Base-by-base conservation (phyloP, 2,113 vertebrate species). In the Nannobrachium achirus region DNA sequence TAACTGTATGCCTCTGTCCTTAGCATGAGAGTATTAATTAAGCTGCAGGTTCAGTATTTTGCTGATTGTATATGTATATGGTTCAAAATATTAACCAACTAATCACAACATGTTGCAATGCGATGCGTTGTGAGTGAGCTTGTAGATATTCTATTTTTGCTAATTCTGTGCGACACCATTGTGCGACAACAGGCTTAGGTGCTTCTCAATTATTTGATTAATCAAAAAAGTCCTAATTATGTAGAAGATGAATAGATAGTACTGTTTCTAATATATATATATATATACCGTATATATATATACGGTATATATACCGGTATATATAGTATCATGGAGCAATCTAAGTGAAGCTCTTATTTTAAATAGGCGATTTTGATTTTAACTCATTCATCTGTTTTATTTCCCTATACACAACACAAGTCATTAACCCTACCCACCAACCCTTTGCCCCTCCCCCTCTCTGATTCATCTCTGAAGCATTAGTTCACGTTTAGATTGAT, bases 401-500 rank as follows among this genome's bases (percentile, higher is more conserved):
- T 72, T 73, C 63, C 66, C 49, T 60, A 33, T 33, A 42, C 64
- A 74, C n/a, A 53, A 53, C 63, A 66, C 44, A 80, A 58, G 61
- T 56, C 46, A 11, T 52, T 61, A 67, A 50, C 13, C 63, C 55
- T 11, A 8, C 58, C 20, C 42, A 61, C 18, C 15, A 66, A 58
- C 59, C 68, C 56, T 40, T 68, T 14, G 38, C 9, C 7, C 49
- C 7, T 2, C 44, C 42, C 13, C 57, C 72, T 69, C 46, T 63
- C 62, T 33, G 57, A 46, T 50, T 71, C 75, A 42, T 71, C 66
- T 44, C 66, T 62, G 62, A 79, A 84, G 87, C 90, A 87, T 90
- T 85, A 89, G 82, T 82, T 77, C 75, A 74, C 25, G n/a, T 76
- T 76, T 69, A 73, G 86, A 92, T 86, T 85, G 83, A 91, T 92